phyloP scores from a whole-genome alignment of 2,797 vertebrate species.

The Epinephelus awoara region DNA sequence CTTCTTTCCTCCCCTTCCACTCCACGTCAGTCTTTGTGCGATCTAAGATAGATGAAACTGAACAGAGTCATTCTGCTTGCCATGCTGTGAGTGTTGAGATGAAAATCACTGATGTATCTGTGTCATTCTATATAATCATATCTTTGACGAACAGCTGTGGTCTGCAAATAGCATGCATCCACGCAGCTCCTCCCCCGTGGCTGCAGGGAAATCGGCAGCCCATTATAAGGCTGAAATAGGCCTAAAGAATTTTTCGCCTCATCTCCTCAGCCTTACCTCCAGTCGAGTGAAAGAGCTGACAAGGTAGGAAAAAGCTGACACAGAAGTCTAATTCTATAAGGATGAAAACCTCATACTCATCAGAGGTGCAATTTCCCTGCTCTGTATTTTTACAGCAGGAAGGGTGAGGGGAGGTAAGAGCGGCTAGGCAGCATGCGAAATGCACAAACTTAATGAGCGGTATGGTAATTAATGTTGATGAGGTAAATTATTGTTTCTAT shows the following conservation, averaged over 20 bases:
- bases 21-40: conserved; percentile 38
- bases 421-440: conserved; percentile 33
- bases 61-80: conserved; percentile 55
- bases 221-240: conserved; percentile 76
- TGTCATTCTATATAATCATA: conserved; percentile 75
- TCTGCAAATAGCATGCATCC: conserved; percentile 71
- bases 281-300: conserved; percentile 76
- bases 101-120: conserved; percentile 71
- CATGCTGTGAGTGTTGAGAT: conserved; percentile 63
- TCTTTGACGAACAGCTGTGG: conserved; percentile 82
- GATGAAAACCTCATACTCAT: conserved; percentile 72
- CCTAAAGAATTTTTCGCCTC: conserved; percentile 76
- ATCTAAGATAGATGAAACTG: conserved; percentile 57
- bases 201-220: conserved; percentile 65
- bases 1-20: conserved; percentile 22
- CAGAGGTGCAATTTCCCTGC: conserved; percentile 61
- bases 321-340: conserved; percentile 67
- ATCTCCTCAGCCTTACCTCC: conserved; percentile 76
- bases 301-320: conserved; percentile 76
- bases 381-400: conserved; percentile 45
- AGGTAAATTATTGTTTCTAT: conserved; percentile 47
- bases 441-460: conserved; percentile 46
- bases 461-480: conserved; percentile 62
- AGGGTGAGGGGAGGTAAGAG: conserved; percentile 12
- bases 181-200: conserved; percentile 39